Conservation (phyloP, 2,797 vertebrate genomes). For the Furcifer pardalis region DNA sequence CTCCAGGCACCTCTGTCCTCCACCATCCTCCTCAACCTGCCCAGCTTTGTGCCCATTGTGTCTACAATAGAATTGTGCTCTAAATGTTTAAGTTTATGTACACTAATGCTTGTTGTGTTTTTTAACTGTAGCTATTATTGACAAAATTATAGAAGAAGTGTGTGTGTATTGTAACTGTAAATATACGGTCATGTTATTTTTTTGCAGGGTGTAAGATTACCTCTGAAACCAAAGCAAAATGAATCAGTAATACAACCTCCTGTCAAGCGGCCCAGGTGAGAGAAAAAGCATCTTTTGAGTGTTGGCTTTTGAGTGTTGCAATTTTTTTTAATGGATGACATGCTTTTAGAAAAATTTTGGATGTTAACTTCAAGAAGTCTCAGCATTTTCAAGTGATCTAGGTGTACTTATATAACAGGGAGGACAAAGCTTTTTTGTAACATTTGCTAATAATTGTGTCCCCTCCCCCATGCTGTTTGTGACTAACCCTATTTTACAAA, state of each 20-base stretch:
- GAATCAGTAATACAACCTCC: conserved; percentile 85
- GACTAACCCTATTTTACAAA: too few species aligned
- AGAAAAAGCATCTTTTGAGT: neutral
- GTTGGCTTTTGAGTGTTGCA: neutral
- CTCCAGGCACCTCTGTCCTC: too few species aligned
- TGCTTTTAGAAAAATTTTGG: neutral
- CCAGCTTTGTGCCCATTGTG: too few species aligned
- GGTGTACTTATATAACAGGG: too few species aligned
- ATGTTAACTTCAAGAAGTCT: neutral
- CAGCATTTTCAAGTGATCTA: neutral
- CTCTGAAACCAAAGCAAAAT: conserved; percentile 88
- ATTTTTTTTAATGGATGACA: neutral
- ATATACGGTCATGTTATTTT: conserved; percentile 18
- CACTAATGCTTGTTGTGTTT: neutral
- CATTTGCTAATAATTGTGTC: too few species aligned
- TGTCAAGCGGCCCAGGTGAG: conserved; percentile 90
- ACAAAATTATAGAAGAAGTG: conserved; percentile 4
- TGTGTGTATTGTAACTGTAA: neutral
- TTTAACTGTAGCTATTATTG: neutral
- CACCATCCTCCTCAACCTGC: too few species aligned
- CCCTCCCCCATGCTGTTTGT: too few species aligned
- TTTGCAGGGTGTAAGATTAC: conserved; percentile 84
- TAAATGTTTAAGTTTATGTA: neutral
- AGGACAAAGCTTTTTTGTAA: too few species aligned
- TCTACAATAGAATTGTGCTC: neutral